A percentile compares a stretch with the other conserved stretches of the same genome.
Evolutionary conservation across 2,797 vertebrate species (phyloP).

Genomic region (Petrocephalus sullivani): DNA sequence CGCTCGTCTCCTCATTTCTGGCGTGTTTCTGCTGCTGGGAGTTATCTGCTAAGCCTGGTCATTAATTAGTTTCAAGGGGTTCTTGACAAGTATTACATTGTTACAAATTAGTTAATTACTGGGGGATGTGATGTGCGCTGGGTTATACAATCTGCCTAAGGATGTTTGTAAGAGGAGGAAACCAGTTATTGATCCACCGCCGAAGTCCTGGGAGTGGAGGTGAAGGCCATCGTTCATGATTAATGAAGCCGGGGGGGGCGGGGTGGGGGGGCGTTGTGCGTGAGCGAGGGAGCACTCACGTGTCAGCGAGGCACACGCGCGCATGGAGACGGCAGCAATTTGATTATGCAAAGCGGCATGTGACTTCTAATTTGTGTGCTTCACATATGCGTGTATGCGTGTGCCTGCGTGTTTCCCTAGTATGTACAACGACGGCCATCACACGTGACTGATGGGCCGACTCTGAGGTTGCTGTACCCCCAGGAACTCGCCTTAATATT

Average conservation of each 20-base stretch:
- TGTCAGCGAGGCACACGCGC: background rate
- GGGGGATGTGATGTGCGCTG: conserved; percentile 45
- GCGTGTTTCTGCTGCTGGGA: conserved; percentile 39
- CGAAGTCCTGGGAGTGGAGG: conserved; percentile 53
- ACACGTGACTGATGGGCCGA: background rate
- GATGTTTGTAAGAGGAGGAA: conserved; percentile 60
- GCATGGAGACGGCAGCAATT: background rate
- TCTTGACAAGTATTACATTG: conserved; percentile 67
- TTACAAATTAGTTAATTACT: conserved; percentile 74
- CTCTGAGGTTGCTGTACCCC: background rate
- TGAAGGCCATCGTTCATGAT: conserved; percentile 54
- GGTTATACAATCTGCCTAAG: conserved; percentile 49
- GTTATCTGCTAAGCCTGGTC: conserved; percentile 56
- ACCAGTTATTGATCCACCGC: conserved; percentile 65
- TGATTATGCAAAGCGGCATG: background rate
- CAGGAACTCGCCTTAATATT: conserved; percentile 1
- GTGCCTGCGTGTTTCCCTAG: background rate
- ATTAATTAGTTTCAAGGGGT: conserved; percentile 61
- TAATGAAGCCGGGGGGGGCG: conserved; percentile 45
- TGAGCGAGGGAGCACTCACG: conserved; percentile 15
- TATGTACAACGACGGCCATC: no score
- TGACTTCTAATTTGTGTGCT: background rate
- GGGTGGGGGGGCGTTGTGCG: background rate
- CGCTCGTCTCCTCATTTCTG: conserved; percentile 12
- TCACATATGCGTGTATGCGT: background rate